Percentiles rank a stretch among this genome's conserved stretches.
Evolutionary conservation across 2,797 vertebrate species (phyloP).

Genomic region (Gymnopithys bicolor): DNA sequence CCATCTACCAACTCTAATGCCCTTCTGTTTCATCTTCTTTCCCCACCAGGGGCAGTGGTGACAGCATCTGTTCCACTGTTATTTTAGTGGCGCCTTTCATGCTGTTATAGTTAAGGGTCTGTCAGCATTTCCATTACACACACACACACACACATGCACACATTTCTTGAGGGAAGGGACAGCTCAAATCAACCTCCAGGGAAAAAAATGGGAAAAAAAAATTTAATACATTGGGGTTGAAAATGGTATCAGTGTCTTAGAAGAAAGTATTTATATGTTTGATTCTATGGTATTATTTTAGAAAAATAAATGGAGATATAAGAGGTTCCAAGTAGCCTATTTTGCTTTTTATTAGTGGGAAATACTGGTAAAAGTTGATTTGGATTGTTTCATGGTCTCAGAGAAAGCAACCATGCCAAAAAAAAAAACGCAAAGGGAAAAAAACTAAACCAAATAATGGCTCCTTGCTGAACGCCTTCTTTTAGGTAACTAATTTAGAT

Average conservation of each 20-base stretch:
- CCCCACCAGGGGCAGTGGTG: conserved; percentile 80
- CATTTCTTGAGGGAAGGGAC: conserved; percentile 65
- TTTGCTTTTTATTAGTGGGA: neutral
- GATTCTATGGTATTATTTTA: neutral
- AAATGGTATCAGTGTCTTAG: neutral
- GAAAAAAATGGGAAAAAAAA: neutral
- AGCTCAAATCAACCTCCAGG: conserved; percentile 41
- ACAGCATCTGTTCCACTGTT: conserved; percentile 78
- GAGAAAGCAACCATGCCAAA: neutral
- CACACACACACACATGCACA: neutral
- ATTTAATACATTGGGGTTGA: neutral
- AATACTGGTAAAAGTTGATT: neutral
- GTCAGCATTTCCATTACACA: conserved; percentile 62
- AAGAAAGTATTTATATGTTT: neutral
- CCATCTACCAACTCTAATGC: conserved; percentile 75
- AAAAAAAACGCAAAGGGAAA: neutral
- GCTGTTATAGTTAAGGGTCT: conserved; percentile 70
- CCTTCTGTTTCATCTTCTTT: conserved; percentile 82
- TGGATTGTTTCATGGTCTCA: neutral
- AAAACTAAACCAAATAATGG: neutral
- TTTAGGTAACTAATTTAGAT: neutral
- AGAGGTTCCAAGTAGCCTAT: neutral
- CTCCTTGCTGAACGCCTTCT: neutral
- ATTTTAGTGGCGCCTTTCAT: conserved; percentile 75
- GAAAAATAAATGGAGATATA: neutral